phyloP scores from a whole-genome alignment of 2,888 invertebrate species.

The Cancer borealis region DNA sequence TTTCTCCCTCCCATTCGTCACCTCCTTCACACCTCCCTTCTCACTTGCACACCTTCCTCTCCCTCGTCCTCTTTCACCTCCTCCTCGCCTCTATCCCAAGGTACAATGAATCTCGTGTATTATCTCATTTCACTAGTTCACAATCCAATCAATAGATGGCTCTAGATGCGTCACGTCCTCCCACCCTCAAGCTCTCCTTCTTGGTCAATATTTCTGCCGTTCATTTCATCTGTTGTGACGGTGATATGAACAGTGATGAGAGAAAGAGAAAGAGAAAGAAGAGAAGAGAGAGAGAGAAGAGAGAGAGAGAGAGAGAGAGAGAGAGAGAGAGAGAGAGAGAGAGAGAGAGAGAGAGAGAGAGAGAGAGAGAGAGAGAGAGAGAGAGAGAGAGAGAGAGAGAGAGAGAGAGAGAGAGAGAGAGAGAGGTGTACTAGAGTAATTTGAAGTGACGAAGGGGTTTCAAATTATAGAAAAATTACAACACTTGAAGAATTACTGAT shows the following conservation, averaged over 20 bases:
- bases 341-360: too few species aligned
- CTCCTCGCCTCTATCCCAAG: not conserved
- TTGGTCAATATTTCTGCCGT: not conserved
- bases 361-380: too few species aligned
- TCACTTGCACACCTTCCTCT: not conserved
- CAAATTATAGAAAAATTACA: too few species aligned
- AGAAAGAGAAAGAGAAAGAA: not conserved
- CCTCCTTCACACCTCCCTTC: not conserved
- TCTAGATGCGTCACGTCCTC: not conserved
- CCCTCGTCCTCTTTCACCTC: not conserved
- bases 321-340: too few species aligned
- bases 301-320: not conserved
- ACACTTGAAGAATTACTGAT: too few species aligned
- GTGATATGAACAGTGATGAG: not conserved
- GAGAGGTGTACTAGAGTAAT: too few species aligned
- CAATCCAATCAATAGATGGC: constrained; percentile 1
- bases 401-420: too few species aligned
- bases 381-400: too few species aligned
- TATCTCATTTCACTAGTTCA: not conserved
- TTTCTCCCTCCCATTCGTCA: not conserved
- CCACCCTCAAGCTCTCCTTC: not conserved
- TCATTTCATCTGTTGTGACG: not conserved
- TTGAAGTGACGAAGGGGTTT: too few species aligned
- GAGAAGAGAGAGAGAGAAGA: not conserved
- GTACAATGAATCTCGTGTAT: not conserved